Conservation (phyloP, 1,140 invertebrate genomes). For the Sycophila sp. region DNA sequence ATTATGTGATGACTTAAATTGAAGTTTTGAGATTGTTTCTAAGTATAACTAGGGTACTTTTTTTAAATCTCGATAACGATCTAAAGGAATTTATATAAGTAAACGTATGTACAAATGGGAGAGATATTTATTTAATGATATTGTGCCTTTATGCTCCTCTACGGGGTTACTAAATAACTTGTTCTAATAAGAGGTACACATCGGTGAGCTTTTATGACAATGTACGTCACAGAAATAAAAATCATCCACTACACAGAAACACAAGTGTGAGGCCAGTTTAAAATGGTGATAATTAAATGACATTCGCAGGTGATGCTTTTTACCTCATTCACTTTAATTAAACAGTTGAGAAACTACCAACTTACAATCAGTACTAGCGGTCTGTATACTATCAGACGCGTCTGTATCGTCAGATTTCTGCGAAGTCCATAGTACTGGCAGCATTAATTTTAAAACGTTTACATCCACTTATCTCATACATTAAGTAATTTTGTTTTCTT, state of each 20-base stretch:
- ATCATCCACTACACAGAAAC: neutral
- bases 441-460: conserved; percentile 52
- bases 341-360: conserved; percentile 38
- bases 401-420: conserved; percentile 65
- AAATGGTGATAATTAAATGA: neutral
- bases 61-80: no score
- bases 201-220: no score
- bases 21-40: no score
- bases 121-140: no score
- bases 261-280: neutral
- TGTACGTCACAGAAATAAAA: no score
- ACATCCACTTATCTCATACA: neutral
- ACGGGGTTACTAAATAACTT: no score
- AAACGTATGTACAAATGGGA: no score
- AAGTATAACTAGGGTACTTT: no score
- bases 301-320: neutral
- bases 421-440: conserved; percentile 65
- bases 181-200: no score
- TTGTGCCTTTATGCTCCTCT: no score
- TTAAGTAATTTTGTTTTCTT: neutral
- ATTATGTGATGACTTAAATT: no score
- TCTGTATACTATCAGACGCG: conserved; percentile 64
- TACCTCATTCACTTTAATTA: neutral
- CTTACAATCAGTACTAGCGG: conserved; percentile 64
- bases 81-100: no score